Percentiles rank a stretch among this genome's conserved stretches.
These are phyloP conservation scores for Pangasius macronema DNA, from an alignment of 2,797 vertebrate genomes.

Conservation along the genomic window DNA sequence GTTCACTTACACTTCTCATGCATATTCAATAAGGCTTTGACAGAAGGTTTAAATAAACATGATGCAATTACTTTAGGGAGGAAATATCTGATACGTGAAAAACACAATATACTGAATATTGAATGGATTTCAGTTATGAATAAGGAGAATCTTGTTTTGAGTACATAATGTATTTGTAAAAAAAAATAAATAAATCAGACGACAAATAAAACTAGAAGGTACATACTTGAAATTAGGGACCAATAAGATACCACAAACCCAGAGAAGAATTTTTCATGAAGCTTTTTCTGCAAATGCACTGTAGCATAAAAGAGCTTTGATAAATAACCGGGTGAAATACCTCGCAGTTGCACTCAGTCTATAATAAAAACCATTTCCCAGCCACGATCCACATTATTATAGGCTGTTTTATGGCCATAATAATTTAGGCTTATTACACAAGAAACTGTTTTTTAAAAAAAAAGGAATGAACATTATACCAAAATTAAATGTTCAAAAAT, in stretches of 20 bases:
- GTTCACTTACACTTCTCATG: slow-evolving; percentile 52
- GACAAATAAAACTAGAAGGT: no score
- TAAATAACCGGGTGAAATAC: background rate
- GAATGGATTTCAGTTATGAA: slow-evolving; percentile 27
- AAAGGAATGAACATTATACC: background rate
- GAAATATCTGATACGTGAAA: slow-evolving; percentile 34
- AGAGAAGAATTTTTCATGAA: no score
- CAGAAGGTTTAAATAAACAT: slow-evolving; percentile 53
- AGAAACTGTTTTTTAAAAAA: background rate
- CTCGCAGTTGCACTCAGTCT: background rate
- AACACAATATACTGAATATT: slow-evolving; percentile 20
- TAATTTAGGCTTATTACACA: background rate
- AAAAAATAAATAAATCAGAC: no score
- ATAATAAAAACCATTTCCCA: background rate
- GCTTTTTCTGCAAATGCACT: background rate
- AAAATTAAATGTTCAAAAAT: slow-evolving; percentile 8
- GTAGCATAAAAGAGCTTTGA: background rate
- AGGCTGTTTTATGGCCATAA: slow-evolving; percentile 2
- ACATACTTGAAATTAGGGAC: no score
- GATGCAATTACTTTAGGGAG: slow-evolving; percentile 45
- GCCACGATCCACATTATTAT: background rate
- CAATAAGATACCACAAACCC: no score
- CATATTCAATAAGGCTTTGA: slow-evolving; percentile 54
- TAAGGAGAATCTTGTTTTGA: background rate
- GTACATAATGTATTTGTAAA: background rate